phyloP scores from a whole-genome alignment of 2,113 vertebrate species.

The Paramormyrops kingsleyae region DNA sequence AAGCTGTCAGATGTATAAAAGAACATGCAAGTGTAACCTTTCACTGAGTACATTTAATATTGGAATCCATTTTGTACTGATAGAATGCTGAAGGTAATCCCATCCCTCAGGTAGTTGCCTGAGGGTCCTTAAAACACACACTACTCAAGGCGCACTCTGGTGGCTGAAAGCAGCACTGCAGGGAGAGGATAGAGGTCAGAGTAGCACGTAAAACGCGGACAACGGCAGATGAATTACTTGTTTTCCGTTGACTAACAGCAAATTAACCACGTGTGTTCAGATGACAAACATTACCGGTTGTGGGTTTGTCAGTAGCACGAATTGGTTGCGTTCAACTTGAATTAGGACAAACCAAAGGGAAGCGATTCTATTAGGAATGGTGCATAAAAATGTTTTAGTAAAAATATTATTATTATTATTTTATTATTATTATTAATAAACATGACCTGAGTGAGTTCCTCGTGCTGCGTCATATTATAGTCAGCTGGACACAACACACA shows the following conservation, averaged over 20 bases:
- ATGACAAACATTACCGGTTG: neutral
- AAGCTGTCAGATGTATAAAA: slow-evolving; percentile 52
- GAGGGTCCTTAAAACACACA: slow-evolving; percentile 39
- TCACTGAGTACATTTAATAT: slow-evolving; percentile 41
- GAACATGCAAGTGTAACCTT: slow-evolving; percentile 40
- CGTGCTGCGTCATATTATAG: neutral
- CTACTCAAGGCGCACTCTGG: slow-evolving; percentile 26
- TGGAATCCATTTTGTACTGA: slow-evolving; percentile 49
- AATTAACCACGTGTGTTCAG: neutral
- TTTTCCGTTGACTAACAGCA: neutral
- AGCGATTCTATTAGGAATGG: neutral
- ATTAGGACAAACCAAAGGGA: neutral
- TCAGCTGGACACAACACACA: neutral
- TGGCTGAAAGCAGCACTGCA: slow-evolving; percentile 21
- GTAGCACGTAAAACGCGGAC: neutral
- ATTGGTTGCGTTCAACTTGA: neutral
- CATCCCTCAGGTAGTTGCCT: slow-evolving; percentile 43
- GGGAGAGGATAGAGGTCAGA: slow-evolving; percentile 3
- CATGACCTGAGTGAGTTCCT: neutral
- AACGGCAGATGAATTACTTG: neutral
- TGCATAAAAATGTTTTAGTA: neutral
- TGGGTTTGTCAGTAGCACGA: neutral
- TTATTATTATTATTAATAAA: neutral
- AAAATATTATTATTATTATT: neutral
- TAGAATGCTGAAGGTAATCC: slow-evolving; percentile 47